These are phyloP conservation scores for Hippasteria phrygiana DNA, from an alignment of 53 echinoderm and acorn worm species.

Conservation along the genomic window DNA sequence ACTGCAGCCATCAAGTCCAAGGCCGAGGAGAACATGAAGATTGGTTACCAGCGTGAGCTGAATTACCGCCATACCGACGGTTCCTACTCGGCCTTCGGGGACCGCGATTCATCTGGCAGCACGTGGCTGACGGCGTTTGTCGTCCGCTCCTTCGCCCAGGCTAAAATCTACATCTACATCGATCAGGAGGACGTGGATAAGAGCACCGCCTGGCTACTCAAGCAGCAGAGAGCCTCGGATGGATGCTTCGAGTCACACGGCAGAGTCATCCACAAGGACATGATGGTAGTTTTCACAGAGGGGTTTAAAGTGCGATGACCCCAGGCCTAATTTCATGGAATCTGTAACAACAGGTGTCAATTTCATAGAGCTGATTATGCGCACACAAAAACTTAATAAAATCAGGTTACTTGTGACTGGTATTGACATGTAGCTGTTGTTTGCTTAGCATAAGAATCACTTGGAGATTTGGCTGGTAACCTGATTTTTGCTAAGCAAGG, in stretches of 20 bases:
- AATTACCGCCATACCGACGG: constrained; percentile 83
- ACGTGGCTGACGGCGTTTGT: constrained; percentile 97
- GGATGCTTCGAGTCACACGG: constrained; percentile 77
- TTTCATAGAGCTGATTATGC: no score
- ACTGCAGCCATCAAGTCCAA: constrained; percentile 31
- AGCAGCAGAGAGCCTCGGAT: constrained; percentile 49
- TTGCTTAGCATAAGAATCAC: no score
- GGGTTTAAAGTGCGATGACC: no score
- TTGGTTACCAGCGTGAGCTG: constrained; percentile 87
- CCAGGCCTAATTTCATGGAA: no score
- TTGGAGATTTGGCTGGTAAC: no score
- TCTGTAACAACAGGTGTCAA: no score
- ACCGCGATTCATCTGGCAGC: constrained; percentile 77
- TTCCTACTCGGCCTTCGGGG: constrained; percentile 89
- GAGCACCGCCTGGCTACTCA: constrained; percentile 74
- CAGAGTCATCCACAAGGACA: constrained; percentile 75
- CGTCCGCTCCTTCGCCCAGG: constrained; percentile 83
- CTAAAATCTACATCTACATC: constrained; percentile 73
- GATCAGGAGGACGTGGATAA: constrained; percentile 67
- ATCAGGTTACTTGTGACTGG: no score
- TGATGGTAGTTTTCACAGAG: constrained; percentile 63
- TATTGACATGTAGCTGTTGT: no score
- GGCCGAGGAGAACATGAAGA: constrained; percentile 76
- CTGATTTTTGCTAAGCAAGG: no score
- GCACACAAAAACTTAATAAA: no score